A percentile compares a stretch with the other conserved stretches of the same genome.
These are phyloP conservation scores for Malurus elegans DNA, from an alignment of 2,113 vertebrate genomes.

Conservation along the genomic window DNA sequence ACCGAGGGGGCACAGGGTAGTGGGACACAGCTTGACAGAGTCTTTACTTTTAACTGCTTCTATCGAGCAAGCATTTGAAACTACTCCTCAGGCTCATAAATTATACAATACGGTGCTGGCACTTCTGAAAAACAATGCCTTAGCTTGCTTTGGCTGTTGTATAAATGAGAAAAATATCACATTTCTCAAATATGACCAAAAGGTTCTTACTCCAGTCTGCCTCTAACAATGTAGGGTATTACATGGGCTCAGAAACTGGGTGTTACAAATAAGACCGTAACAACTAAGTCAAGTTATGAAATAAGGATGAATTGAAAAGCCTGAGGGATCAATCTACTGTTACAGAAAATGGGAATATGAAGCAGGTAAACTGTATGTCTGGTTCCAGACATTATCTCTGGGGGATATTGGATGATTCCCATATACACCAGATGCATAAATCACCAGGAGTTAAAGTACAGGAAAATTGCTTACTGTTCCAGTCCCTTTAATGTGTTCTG, in stretches of 20 bases:
- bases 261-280: background rate
- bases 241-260: background rate
- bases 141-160: background rate
- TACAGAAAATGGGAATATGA: conserved; percentile 61
- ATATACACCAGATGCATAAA: background rate
- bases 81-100: background rate
- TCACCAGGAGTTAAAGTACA: background rate
- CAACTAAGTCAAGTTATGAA: too few species aligned
- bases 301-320: background rate
- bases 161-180: background rate
- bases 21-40: background rate
- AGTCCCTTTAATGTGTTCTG: background rate
- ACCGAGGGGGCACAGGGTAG: background rate
- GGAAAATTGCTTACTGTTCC: background rate
- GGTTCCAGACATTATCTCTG: conserved; percentile 36
- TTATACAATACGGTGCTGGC: background rate
- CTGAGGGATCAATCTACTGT: background rate
- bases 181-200: background rate
- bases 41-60: background rate
- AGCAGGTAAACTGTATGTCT: conserved; percentile 46
- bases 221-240: background rate
- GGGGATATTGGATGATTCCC: background rate
- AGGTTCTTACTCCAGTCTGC: background rate
- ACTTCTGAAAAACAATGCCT: background rate
- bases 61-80: background rate